phyloP scores from a whole-genome alignment of 1,140 invertebrate species.

The Trichomalopsis sarcophagae region DNA sequence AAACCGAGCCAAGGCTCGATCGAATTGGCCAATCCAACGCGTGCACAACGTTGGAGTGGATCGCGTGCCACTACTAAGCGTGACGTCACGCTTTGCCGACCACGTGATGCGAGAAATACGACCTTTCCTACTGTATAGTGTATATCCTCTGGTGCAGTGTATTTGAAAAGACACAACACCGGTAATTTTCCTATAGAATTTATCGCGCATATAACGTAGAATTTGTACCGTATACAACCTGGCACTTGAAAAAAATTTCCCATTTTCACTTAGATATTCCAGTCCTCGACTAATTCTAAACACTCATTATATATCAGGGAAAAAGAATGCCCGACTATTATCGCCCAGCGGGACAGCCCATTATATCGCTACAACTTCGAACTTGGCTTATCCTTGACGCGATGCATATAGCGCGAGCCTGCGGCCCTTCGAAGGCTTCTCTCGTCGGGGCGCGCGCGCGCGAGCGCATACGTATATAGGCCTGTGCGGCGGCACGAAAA shows the following conservation, averaged over 20 bases:
- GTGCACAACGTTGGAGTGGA: not conserved
- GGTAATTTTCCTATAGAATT: too few species aligned
- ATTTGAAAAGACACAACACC: too few species aligned
- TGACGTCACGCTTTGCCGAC: not conserved
- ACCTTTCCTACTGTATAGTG: not conserved
- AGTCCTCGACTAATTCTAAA: not conserved
- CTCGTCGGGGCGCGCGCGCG: too few species aligned
- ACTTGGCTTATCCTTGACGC: not conserved
- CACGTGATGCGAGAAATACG: not conserved
- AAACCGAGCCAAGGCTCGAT: not conserved
- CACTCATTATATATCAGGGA: not conserved
- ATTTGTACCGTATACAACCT: too few species aligned
- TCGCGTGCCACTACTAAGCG: not conserved
- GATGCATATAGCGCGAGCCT: not conserved
- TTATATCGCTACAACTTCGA: not conserved
- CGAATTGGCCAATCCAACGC: not conserved
- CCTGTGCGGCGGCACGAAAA: constrained; percentile 13
- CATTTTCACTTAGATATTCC: not conserved
- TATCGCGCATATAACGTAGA: too few species aligned
- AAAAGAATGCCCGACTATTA: not conserved
- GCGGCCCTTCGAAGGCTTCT: not conserved
- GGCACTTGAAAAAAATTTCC: too few species aligned
- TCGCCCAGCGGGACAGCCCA: not conserved
- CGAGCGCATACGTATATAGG: not conserved
- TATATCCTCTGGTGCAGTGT: too few species aligned